Evolutionary conservation across 2,113 vertebrate species (phyloP).

Genomic region (Cyanistes caeruleus): DNA sequence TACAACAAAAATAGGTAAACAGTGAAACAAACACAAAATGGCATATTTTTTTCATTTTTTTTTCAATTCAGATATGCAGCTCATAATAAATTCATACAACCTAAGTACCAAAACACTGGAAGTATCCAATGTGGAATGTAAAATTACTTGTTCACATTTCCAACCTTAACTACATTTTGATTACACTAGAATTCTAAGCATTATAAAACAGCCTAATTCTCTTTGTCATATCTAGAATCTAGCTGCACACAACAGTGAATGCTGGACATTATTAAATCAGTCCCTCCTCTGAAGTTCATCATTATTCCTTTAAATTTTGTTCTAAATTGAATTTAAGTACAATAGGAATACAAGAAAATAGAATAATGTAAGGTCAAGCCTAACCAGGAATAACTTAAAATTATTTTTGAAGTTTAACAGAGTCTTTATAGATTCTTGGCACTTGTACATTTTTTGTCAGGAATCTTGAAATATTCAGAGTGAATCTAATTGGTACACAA

Average conservation of each 20-base stretch:
- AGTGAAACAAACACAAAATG: not conserved
- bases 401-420: not conserved
- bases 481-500: not conserved
- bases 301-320: not conserved
- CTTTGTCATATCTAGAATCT: not conserved
- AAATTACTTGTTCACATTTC: not conserved
- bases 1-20: not conserved
- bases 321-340: not conserved
- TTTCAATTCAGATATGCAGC: not conserved
- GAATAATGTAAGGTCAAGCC: not conserved
- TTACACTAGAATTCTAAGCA: not conserved
- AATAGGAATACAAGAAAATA: not conserved
- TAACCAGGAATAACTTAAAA: not conserved
- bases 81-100: not conserved
- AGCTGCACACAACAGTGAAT: not conserved
- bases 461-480: not conserved
- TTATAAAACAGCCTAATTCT: not conserved
- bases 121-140: not conserved
- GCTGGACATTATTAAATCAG: not conserved
- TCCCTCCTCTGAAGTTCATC: not conserved
- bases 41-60: fast-evolving
- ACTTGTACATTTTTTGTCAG: not conserved
- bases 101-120: not conserved
- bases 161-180: not conserved
- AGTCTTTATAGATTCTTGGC: not conserved